These are phyloP conservation scores for Lasioglossum leucozonium DNA, from an alignment of 2,888 invertebrate species.

Conservation along the genomic window DNA sequence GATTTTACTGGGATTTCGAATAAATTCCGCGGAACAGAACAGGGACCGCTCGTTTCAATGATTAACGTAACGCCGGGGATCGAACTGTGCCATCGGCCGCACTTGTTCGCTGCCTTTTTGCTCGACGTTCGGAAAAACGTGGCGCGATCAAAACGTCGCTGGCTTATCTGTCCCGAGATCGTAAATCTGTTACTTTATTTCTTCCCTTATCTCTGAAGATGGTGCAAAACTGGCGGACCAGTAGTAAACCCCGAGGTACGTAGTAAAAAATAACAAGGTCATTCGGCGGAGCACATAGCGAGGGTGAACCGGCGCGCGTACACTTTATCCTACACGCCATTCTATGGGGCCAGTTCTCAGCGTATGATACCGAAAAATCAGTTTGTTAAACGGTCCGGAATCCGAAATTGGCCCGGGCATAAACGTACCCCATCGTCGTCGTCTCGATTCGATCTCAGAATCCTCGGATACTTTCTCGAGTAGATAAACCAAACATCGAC, in stretches of 20 bases:
- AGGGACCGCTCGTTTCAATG: too few species aligned
- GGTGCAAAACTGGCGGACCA: conserved; percentile 60
- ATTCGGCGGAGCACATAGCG: conserved; percentile 48
- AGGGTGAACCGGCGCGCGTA: conserved; percentile 45
- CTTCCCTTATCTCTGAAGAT: conserved; percentile 56
- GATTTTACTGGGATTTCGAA: too few species aligned
- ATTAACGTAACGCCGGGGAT: background rate
- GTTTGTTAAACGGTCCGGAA: conserved; percentile 77
- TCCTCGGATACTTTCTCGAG: conserved; percentile 14
- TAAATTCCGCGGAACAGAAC: too few species aligned
- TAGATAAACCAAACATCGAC: background rate
- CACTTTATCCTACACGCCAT: conserved; percentile 46
- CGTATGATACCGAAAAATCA: conserved; percentile 52
- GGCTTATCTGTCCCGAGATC: conserved; percentile 39
- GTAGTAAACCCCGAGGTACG: conserved; percentile 63
- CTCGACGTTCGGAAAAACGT: conserved; percentile 15
- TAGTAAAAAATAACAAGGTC: conserved; percentile 78
- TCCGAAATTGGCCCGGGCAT: conserved; percentile 71
- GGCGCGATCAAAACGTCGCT: conserved; percentile 22
- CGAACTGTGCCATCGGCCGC: background rate
- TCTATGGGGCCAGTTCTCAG: conserved; percentile 36
- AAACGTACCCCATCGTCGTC: background rate
- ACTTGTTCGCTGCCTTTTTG: background rate
- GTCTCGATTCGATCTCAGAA: conserved; percentile 44
- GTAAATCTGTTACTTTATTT: conserved; percentile 58